Percentiles rank a stretch among this genome's conserved stretches.
Conservation (phyloP, 2,797 vertebrate genomes). For the Sebastes taczanowskii region DNA sequence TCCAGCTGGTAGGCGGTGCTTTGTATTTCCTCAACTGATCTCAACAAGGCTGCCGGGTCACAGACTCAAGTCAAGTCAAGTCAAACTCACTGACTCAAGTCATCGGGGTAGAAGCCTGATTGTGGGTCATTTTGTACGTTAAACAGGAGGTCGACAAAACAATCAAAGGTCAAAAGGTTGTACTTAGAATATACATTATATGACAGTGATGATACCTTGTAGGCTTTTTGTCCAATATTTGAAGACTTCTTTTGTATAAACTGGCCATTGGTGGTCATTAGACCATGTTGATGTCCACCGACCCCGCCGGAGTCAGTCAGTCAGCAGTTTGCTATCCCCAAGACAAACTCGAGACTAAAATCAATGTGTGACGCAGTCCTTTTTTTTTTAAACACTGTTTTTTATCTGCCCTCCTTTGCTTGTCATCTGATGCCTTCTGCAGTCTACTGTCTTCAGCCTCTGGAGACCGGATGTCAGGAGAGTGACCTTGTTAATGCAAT, state of each 20-base stretch:
- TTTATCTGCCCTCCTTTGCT: conserved; percentile 25
- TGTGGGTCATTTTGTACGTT: too few species aligned
- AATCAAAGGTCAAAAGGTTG: neutral
- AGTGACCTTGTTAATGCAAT: conserved; percentile 63
- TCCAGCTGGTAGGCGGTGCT: too few species aligned
- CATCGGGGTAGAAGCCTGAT: too few species aligned
- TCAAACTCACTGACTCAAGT: too few species aligned
- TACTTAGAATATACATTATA: neutral
- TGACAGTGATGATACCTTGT: neutral
- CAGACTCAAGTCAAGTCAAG: too few species aligned
- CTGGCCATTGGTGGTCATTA: neutral
- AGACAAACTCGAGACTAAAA: conserved; percentile 42
- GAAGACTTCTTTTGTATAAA: neutral
- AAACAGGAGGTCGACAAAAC: neutral
- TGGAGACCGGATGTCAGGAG: conserved; percentile 42
- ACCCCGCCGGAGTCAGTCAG: neutral
- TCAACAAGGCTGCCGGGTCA: too few species aligned
- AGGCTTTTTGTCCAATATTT: neutral
- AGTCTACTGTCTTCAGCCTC: conserved; percentile 32
- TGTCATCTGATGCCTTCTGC: conserved; percentile 59
- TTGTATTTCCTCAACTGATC: too few species aligned
- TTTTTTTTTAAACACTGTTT: conserved; percentile 12
- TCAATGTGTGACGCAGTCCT: conserved; percentile 22
- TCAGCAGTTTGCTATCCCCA: neutral
- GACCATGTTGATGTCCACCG: neutral